Base-by-base conservation (phyloP, 2,888 invertebrate genomes). In the Amphiduros pacificus region DNA sequence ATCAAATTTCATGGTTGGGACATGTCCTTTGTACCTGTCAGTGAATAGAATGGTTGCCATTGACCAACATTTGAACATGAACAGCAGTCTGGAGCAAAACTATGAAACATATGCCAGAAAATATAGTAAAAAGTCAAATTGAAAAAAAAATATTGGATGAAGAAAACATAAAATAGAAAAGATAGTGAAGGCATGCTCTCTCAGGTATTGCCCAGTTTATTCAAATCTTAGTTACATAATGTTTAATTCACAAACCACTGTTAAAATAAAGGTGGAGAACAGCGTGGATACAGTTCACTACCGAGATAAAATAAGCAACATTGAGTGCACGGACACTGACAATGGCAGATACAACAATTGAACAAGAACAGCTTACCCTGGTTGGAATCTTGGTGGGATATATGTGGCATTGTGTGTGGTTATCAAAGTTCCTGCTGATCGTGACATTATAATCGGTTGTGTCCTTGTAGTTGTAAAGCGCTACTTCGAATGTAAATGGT, bases 341-440 rank as follows among this genome's bases (percentile, higher is more conserved):
- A 52, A 52, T 9, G 26, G 9, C 11, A 52, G 9, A 52, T 28
- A 27, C 24, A 27, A 27, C 11, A 20, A 36, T 11, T 36, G 11
- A 20, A 41, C 14, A 44, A 26, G 6, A 14, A 22, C 32, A 63
- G 65, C 73, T 66, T 77, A 81, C 81, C 81, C 81, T 48, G 81
- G 81, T 80, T 80, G 80, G 67, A 80, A 80, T 27, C 79, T 64
- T 11, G 81, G 81, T 29, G 77, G 77, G 28, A 80, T 77, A 68
- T 76, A 82, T 24, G 79, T 81, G 24, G 82, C 78, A 77, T 80
- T 81, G 60, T 81, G 74, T 48, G 82, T 81, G 36, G 82, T 82
- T 36, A 81, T 74, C 55, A 82, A 65, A 27, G 82, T 82, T 61
- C 81, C 82, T n/a, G 82, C 82, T 55, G 81, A 77, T 60, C 80